Percentiles rank a stretch among this genome's conserved stretches.
Conservation (phyloP, 2,888 invertebrate genomes). For the Eristalis tenax region DNA sequence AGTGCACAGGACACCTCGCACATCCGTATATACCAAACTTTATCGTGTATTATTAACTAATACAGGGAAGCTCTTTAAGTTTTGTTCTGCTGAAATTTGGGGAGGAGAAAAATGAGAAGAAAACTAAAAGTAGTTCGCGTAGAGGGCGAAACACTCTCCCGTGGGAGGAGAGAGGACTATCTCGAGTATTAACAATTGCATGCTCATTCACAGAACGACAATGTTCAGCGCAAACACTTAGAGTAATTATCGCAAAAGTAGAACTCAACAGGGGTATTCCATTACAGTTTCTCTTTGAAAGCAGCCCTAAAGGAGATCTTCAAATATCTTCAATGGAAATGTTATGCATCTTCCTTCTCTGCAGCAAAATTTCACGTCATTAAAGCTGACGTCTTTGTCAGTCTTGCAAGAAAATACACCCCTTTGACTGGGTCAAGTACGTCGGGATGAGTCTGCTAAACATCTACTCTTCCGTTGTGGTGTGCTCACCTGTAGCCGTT, state of each 20-base stretch:
- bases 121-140: not conserved
- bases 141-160: not conserved
- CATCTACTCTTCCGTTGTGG: too few relatives aligned
- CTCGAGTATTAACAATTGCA: not conserved
- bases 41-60: not conserved
- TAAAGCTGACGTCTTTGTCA: too few relatives aligned
- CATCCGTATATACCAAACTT: not conserved
- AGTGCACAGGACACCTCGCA: not conserved
- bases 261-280: slow-evolving; percentile 65
- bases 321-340: not conserved
- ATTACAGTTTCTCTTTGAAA: slow-evolving; percentile 58
- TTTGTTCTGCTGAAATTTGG: slow-evolving; percentile 48
- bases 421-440: too few relatives aligned
- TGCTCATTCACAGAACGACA: not conserved
- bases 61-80: slow-evolving; percentile 45
- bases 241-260: slow-evolving; percentile 65
- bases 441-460: too few relatives aligned
- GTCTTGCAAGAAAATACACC: too few relatives aligned
- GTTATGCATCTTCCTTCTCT: too few relatives aligned
- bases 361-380: too few relatives aligned
- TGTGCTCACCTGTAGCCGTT: too few relatives aligned
- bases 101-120: slow-evolving; percentile 22
- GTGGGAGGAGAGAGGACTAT: not conserved
- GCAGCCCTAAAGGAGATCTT: slow-evolving; percentile 46
- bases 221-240: slow-evolving; percentile 47